Percentiles rank a stretch among this genome's conserved stretches.
These are phyloP conservation scores for Protomyctophum bolini DNA, from an alignment of 2,113 vertebrate species.

Conservation along the genomic window DNA sequence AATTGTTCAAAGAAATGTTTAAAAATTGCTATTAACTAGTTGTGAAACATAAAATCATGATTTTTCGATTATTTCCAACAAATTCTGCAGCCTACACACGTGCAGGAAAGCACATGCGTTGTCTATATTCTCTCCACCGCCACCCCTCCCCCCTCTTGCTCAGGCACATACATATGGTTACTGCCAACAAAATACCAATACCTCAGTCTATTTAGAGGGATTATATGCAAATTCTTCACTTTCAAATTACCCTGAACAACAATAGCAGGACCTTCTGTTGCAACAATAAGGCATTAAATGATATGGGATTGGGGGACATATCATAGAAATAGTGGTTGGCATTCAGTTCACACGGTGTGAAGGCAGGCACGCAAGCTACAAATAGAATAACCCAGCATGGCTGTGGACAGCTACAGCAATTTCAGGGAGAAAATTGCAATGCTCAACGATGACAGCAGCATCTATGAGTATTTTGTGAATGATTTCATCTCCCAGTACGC, in stretches of 20 bases:
- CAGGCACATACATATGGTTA: background rate
- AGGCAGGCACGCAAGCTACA: background rate
- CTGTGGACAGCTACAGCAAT: conserved; percentile 14
- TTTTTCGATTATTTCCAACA: too few species aligned
- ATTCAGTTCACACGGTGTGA: conserved; percentile 14
- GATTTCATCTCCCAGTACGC: conserved; percentile 12
- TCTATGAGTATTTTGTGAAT: conserved; percentile 29
- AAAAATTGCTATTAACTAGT: too few species aligned
- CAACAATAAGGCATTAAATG: conserved; percentile 20
- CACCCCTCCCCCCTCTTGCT: too few species aligned
- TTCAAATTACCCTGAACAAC: conserved; percentile 9
- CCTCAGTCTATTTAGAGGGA: background rate
- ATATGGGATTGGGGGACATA: conserved; percentile 10
- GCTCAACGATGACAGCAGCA: conserved; percentile 27
- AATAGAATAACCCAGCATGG: background rate
- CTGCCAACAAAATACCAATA: background rate
- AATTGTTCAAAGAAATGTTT: too few species aligned
- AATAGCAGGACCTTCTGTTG: background rate
- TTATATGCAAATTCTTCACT: conserved; percentile 32
- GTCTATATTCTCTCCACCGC: too few species aligned
- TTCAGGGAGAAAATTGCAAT: conserved; percentile 34
- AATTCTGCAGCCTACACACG: too few species aligned
- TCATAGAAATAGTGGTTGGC: background rate
- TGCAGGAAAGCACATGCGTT: background rate
- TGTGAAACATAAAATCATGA: too few species aligned